Base-by-base conservation (phyloP, 2,888 invertebrate genomes). In the Rhagophthalmus giganteus region DNA sequence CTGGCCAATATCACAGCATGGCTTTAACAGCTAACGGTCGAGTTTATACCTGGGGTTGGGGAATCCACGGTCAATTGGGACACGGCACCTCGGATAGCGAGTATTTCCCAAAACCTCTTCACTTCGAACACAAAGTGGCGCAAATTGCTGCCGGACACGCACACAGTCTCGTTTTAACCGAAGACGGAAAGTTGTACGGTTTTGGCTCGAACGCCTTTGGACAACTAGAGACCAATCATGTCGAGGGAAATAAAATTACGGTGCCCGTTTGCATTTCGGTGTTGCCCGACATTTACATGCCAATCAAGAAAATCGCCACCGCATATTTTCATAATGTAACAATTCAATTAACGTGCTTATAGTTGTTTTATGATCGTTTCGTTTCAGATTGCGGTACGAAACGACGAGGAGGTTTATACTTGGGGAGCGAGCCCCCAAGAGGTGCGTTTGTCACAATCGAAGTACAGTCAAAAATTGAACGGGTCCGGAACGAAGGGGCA, bases 21-120 rank as follows among this genome's bases (percentile, higher is more conserved):
- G 93, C 90, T 0, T 75, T 94, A 1, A 87, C 91, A 14, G 80
- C 81, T 1, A 83, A 86, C 60, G 92, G 92, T 3, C 76, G 87
- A 52, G 83, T 94, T 1, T 95, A 87, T 68, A 89, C 88, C 1
- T 96, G 95, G 94, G 96, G 96, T 13, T 96, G 96, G 95, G 94
- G 93, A 13, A 87, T 95, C 27, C 92, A 94, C 70, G 96, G 96
- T 0, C 96, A 96, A 72, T 76, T 96, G 8, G 95, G 95, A 12
- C 88, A 91, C 65, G 90, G 90, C 2, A 81, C 78, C 62, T 87
- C 90, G 10, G 87, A 90, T 63, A 88, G 91, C 68, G 77, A 77
- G 52, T 75, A 75, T 57, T 72, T 74, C 44, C 88, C 88, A 4
- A 76, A 75, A 73, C 51, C 66, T 38, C 48, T 74, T 11, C 40